Evolutionary conservation across 92 coral and sea anemone genomes (phyloP).

Genomic region (Epizoanthus stellaris): DNA sequence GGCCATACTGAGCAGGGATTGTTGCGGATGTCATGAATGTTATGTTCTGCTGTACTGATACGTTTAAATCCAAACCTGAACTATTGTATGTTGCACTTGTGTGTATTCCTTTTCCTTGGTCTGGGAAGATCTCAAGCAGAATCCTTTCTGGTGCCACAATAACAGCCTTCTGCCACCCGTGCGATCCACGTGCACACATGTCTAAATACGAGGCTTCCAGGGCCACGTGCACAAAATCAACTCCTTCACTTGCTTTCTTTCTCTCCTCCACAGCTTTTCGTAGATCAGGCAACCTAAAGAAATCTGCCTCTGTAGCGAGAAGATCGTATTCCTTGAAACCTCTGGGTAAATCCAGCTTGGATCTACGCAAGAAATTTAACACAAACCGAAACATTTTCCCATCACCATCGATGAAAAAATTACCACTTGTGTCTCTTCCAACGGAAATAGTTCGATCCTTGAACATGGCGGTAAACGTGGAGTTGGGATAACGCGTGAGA

Average conservation of each 20-base stretch:
- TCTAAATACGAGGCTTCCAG: slow-evolving; percentile 1
- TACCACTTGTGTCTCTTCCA: slow-evolving; percentile 46
- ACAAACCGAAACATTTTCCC: slow-evolving; percentile 55
- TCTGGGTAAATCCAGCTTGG: slow-evolving; percentile 47
- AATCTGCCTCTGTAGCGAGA: slow-evolving; percentile 57
- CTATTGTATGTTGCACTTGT: not conserved
- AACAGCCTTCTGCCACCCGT: slow-evolving; percentile 26
- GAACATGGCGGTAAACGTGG: slow-evolving; percentile 57
- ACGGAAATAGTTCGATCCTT: slow-evolving; percentile 43
- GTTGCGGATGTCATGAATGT: no score
- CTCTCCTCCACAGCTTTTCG: slow-evolving; percentile 20
- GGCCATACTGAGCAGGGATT: slow-evolving; percentile 30
- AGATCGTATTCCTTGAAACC: slow-evolving; percentile 49
- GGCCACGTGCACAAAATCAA: slow-evolving; percentile 15
- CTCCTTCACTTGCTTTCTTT: not conserved
- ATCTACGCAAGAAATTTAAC: slow-evolving; percentile 55
- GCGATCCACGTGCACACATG: slow-evolving; percentile 9
- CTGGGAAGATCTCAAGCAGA: slow-evolving; percentile 27
- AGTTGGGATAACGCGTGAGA: slow-evolving; percentile 45
- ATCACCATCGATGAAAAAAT: slow-evolving; percentile 58
- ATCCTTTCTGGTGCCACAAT: slow-evolving; percentile 27
- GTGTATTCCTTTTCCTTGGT: slow-evolving; percentile 32
- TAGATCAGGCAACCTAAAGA: slow-evolving; percentile 39
- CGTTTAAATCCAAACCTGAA: slow-evolving; percentile 4
- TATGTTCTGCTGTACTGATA: not conserved